These are phyloP conservation scores for Sepioteuthis lessoniana DNA, from an alignment of 2,888 invertebrate genomes.

Conservation along the genomic window DNA sequence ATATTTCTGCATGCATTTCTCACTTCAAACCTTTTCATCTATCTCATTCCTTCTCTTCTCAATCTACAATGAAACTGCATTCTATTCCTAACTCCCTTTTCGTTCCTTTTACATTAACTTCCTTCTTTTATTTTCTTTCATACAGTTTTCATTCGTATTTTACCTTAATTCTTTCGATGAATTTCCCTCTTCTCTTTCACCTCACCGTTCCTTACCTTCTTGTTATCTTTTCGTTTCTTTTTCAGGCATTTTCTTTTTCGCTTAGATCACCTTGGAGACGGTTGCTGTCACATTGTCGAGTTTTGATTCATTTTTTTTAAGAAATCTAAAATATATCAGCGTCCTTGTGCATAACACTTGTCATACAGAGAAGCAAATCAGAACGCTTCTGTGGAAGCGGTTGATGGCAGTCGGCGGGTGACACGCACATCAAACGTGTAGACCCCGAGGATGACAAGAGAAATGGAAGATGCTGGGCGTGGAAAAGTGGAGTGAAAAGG, in stretches of 20 bases:
- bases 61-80: too few species aligned
- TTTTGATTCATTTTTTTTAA: neutral
- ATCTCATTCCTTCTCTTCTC: too few species aligned
- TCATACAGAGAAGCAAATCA: neutral
- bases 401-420: neutral
- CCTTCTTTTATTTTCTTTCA: too few species aligned
- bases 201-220: neutral
- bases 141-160: too few species aligned
- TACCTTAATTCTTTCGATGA: too few species aligned
- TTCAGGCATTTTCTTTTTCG: neutral
- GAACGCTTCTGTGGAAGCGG: neutral
- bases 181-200: too few species aligned
- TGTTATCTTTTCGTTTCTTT: neutral
- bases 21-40: too few species aligned
- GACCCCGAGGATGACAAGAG: neutral
- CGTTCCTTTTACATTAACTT: too few species aligned
- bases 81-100: too few species aligned
- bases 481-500: neutral
- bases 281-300: neutral
- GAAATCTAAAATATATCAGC: neutral
- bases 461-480: neutral
- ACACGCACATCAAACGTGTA: slow-evolving; percentile 6
- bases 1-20: neutral
- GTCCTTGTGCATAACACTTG: slow-evolving; percentile 33
- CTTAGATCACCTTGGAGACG: neutral